A percentile compares a stretch with the other conserved stretches of the same genome.
Conservation (phyloP, 2,888 invertebrate genomes). For the Pristionchus fissidentatus region DNA sequence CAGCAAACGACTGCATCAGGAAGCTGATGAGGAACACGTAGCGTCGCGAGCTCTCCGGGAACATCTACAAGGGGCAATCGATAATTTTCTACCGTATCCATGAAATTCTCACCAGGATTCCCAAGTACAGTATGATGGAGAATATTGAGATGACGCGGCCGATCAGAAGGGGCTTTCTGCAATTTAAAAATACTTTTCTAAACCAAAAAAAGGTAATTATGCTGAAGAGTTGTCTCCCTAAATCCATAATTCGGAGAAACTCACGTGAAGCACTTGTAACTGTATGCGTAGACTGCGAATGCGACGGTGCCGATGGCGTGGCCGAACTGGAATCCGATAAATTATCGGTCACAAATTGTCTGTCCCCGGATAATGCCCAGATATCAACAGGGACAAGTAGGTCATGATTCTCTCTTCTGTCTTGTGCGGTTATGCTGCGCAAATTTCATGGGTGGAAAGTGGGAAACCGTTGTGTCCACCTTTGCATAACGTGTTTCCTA, state of each 20-base stretch:
- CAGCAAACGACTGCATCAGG: not conserved
- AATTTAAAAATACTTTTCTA: not conserved
- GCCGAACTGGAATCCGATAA: not conserved
- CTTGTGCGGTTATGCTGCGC: no score
- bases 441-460: no score
- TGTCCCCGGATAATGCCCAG: no score
- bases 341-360: not conserved
- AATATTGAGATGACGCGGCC: not conserved
- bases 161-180: conserved; percentile 11
- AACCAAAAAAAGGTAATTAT: not conserved
- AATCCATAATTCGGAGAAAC: not conserved
- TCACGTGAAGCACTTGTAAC: conserved; percentile 19
- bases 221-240: not conserved
- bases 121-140: not conserved
- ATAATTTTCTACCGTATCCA: not conserved
- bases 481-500: no score
- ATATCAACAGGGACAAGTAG: no score
- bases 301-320: not conserved
- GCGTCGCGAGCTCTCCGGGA: not conserved
- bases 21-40: conserved; percentile 27
- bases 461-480: no score
- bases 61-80: not conserved
- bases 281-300: conserved; percentile 37
- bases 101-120: not conserved
- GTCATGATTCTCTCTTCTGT: no score